Base-by-base conservation (phyloP, 2,888 invertebrate genomes). In the Baronia brevicornis region DNA sequence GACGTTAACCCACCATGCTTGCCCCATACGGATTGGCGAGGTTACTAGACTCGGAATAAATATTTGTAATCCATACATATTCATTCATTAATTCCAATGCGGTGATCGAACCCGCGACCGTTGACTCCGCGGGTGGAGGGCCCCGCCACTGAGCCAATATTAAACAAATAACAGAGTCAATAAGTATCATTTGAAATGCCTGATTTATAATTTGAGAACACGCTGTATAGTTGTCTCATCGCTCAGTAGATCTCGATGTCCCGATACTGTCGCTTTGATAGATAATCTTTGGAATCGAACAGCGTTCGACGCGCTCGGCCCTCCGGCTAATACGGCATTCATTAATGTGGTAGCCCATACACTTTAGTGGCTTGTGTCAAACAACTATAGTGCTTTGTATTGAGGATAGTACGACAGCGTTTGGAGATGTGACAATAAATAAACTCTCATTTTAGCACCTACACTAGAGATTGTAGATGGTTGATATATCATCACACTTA, bases 211-310 rank as follows among this genome's bases (percentile, higher is more conserved):
- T 35, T 37, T 8, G 2, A 6, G 3, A 53, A 24, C 74, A 60
- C 0, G 43, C 72, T 71, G 52, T 78, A 61, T 13, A 31, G 4
- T 17, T 15, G 8, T 20, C 43, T 42, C 48, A 48, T 46, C 39
- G 55, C 39, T 48, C 51, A 50, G 49, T 49, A 72, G 73, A 74
- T 77, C 65, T 38, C 50, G 36, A 43, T 47, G 46, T 41, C 46
- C 53, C 59, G 79, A 79, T 79, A 79, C 57, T 77, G 79, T 79
- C 79, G 42, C 42, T 58, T 64, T 79, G 79, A 79, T 79, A 79
- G 79, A 79, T 79, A 79, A 79, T 79, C 78, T 78, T 63, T 58
- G 49, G 43, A 58, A 79, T 80, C 78, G 78, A 70, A 79, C 79
- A 79, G 53, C 66, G 67, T 72, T 75, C 78, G 75, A 79, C 54